Evolutionary conservation across 2,797 vertebrate species (phyloP).

Genomic region (Tapirus indicus): DNA sequence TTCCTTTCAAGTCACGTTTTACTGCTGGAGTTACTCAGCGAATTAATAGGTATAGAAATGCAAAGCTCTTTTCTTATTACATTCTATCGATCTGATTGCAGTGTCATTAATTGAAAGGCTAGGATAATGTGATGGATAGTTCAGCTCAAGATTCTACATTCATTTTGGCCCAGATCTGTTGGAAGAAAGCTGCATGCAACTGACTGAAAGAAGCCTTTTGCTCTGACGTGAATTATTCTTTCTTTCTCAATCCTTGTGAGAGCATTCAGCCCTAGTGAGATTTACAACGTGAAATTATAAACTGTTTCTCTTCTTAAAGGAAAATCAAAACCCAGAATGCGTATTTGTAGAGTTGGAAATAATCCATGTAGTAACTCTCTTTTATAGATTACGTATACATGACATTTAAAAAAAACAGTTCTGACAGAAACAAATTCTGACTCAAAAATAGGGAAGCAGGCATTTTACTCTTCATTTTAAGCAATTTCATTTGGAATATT

Average conservation of each 20-base stretch:
- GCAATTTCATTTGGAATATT: conserved; percentile 70
- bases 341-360: conserved; percentile 74
- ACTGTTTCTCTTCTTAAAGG: conserved; percentile 85
- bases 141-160: conserved; percentile 85
- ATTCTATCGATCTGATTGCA: conserved; percentile 91
- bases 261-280: conserved; percentile 86
- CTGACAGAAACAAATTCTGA: conserved; percentile 80
- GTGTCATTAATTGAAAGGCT: conserved; percentile 90
- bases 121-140: conserved; percentile 88
- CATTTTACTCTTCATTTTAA: conserved; percentile 80
- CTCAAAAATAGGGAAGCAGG: conserved; percentile 74
- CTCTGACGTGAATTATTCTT: conserved; percentile 88
- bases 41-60: conserved; percentile 92
- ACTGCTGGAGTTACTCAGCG: conserved; percentile 88
- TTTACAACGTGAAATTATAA: conserved; percentile 88
- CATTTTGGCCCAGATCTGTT: conserved; percentile 86
- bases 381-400: conserved; percentile 11
- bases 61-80: conserved; percentile 91
- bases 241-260: conserved; percentile 88
- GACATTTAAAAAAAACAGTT: conserved; percentile 46
- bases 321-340: conserved; percentile 80
- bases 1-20: conserved; percentile 89
- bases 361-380: not conserved
- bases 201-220: conserved; percentile 86
- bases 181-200: conserved; percentile 86